Conservation (phyloP, 37 sponge, comb jelly and placozoan species). For the Ephydatia muelleri region DNA sequence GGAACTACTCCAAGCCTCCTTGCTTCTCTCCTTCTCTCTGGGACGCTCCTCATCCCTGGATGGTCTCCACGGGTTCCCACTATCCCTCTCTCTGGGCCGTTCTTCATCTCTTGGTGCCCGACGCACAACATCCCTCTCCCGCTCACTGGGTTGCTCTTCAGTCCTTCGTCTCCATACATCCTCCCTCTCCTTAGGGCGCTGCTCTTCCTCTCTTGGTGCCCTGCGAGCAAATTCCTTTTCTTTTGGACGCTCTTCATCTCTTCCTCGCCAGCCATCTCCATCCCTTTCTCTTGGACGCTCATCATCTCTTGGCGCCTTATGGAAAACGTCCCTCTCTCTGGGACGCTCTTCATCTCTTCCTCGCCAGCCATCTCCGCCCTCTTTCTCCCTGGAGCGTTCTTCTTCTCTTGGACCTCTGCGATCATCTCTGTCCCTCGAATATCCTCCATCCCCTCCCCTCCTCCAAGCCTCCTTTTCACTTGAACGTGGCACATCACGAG, state of each 20-base stretch:
- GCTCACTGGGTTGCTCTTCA: background rate
- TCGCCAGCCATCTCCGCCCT: background rate
- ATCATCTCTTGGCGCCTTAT: too few species aligned
- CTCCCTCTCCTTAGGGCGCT: background rate
- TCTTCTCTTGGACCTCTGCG: background rate
- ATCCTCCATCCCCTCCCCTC: background rate
- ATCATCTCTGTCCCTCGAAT: background rate
- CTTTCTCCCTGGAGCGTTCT: background rate
- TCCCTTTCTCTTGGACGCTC: too few species aligned
- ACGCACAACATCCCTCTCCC: background rate
- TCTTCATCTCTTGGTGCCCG: background rate
- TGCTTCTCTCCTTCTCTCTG: constrained; percentile 4
- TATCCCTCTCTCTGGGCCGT: background rate
- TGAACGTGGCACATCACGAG: background rate
- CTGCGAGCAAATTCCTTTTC: background rate
- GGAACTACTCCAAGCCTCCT: background rate
- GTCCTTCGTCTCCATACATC: background rate
- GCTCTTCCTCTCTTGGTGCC: background rate
- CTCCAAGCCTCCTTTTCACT: background rate
- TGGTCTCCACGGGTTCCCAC: background rate
- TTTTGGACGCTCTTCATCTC: background rate
- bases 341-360: too few species aligned
- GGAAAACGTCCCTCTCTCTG: too few species aligned
- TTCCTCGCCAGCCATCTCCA: background rate
- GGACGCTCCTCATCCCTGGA: background rate